Percentiles rank a stretch among this genome's conserved stretches.
Conservation (phyloP, 2,113 vertebrate species). For the Danionella cerebrum region DNA sequence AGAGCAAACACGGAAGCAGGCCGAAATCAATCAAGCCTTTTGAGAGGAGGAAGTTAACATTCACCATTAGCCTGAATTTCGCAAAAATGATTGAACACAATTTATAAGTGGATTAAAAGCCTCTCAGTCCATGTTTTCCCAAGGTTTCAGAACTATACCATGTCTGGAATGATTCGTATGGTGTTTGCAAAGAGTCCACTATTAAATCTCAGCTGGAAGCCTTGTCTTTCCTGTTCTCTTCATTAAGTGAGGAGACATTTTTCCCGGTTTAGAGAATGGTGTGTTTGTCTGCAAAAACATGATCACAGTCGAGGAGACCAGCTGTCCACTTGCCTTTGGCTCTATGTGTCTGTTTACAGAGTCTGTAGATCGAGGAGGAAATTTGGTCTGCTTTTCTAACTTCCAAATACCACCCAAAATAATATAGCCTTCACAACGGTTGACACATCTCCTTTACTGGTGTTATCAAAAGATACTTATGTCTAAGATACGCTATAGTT, state of each 20-base stretch:
- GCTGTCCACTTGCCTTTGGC: slow-evolving; percentile 20
- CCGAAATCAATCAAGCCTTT: slow-evolving; percentile 48
- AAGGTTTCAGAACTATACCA: not conserved
- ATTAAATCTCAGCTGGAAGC: slow-evolving; percentile 5
- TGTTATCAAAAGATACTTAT: too few relatives aligned
- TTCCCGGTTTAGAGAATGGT: not conserved
- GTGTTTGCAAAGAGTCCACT: not conserved
- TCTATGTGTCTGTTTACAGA: slow-evolving; percentile 13
- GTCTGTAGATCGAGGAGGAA: slow-evolving; percentile 23
- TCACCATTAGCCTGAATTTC: not conserved
- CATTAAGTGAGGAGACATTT: not conserved
- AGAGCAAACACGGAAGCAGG: slow-evolving; percentile 42
- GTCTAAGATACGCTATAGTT: too few relatives aligned
- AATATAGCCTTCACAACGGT: not conserved
- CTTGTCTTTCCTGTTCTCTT: not conserved
- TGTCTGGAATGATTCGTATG: not conserved
- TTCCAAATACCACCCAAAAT: slow-evolving; percentile 4
- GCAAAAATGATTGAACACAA: not conserved
- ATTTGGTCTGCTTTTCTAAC: slow-evolving; percentile 21
- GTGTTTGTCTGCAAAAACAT: not conserved
- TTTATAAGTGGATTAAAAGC: not conserved
- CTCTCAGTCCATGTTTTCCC: not conserved
- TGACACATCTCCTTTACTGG: too few relatives aligned
- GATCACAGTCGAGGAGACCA: not conserved
- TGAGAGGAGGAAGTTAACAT: slow-evolving; percentile 30